Evolutionary conservation across 2,113 vertebrate genomes (phyloP), one percentile per base, ranked within the genome.

Genomic region (Tauraco erythrolophus): DNA sequence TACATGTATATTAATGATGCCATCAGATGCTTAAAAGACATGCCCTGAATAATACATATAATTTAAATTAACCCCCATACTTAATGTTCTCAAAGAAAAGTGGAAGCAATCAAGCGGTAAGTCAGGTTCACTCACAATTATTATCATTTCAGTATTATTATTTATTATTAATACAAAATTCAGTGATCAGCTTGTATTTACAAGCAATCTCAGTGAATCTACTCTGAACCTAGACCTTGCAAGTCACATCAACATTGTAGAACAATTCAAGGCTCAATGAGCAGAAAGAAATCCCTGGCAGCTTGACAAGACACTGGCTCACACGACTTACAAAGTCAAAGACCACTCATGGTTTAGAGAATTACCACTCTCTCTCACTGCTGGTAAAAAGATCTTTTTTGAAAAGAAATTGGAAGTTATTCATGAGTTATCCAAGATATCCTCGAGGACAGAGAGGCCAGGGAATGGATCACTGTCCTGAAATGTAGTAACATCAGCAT

Each of bases 11-110:
- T 90, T 95, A 94, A 94, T 95, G 88, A 93, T 94, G 74, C 19
- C 61, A 82, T 64, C 84, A 92, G 81, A 94, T 86, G 53, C 41
- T 96, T 95, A 80, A 90, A 95, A 95, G 88, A 96, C 86, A 86
- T 95, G 78, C 25, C 75, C 54, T 97, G 94, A 97, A 97, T 97
- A 97, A 97, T 88, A 84, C 54, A 97, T 95, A 89, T 54, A 68
- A 83, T 89, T 96, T 96, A 96, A 97, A 97, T 97, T 97, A 97
- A 94, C 61, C 94, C 31, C n/a, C 72, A 74, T 94, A 96, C 87
- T 93, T 97, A 97, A 94, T 61, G 10, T 48, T 96, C 65, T 58
- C 33, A 65, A 77, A 84, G 84, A 94, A 96, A 94, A 97, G 77
- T 91, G 39, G 92, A 92, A 91, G 80, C 78, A 90, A 51, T 96